These are phyloP conservation scores for Siphlonurus alternatus DNA, from an alignment of 2,888 invertebrate species.

Conservation along the genomic window DNA sequence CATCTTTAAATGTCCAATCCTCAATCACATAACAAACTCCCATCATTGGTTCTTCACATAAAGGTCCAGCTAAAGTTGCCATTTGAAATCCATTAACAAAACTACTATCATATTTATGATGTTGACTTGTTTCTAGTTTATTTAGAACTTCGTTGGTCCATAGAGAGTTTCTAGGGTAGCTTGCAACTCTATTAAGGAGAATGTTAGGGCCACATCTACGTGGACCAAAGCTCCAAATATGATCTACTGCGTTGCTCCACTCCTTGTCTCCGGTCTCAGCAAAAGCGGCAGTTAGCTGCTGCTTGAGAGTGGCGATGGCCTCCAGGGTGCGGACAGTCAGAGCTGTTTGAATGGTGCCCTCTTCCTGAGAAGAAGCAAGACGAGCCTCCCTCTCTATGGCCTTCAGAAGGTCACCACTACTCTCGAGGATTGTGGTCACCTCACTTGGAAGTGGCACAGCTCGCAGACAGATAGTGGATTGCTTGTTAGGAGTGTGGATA, in stretches of 20 bases:
- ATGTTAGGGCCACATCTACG: conserved; percentile 78
- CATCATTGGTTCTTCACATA: conserved; percentile 95
- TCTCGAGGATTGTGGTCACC: conserved; percentile 53
- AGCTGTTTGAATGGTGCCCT: not conserved
- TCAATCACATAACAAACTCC: conserved; percentile 85
- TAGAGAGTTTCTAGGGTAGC: conserved; percentile 40
- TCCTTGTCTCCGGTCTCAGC: conserved; percentile 36
- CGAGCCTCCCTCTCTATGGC: conserved; percentile 28
- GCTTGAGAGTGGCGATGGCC: conserved; percentile 27
- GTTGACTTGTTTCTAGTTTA: conserved; percentile 18
- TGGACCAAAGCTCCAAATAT: conserved; percentile 88
- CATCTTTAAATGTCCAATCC: conserved; percentile 31
- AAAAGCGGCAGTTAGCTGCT: conserved; percentile 41
- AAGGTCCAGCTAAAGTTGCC: conserved; percentile 73
- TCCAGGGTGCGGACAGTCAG: conserved; percentile 21
- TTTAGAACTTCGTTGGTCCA: conserved; percentile 15
- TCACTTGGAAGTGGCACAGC: conserved; percentile 59
- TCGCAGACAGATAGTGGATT: conserved; percentile 51
- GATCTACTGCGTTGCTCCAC: conserved; percentile 33
- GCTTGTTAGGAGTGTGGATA: conserved; percentile 51
- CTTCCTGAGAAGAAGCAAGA: not conserved
- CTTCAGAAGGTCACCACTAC: conserved; percentile 51
- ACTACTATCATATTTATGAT: conserved; percentile 42
- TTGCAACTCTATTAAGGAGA: conserved; percentile 59
- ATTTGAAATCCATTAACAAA: conserved; percentile 77